These are phyloP conservation scores for Todiramphus chloris DNA, from an alignment of 2,113 vertebrate species.

Conservation along the genomic window DNA sequence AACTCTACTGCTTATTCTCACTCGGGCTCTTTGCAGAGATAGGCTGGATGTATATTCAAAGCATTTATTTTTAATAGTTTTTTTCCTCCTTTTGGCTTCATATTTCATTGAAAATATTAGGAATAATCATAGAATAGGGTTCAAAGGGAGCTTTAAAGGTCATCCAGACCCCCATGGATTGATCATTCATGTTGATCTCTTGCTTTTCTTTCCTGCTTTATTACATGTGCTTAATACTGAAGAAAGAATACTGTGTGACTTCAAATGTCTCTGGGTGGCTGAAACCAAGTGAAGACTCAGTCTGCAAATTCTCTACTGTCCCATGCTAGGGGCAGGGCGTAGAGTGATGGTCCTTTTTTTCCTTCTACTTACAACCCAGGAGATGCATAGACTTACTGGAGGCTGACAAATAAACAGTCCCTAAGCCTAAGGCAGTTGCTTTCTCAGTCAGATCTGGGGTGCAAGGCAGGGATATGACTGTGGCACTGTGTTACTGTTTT, in stretches of 20 bases:
- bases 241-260: neutral
- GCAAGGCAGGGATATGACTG: neutral
- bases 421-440: neutral
- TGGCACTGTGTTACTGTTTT: neutral
- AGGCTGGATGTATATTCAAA: neutral
- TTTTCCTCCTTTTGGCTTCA: neutral
- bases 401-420: neutral
- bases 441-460: neutral
- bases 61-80: neutral
- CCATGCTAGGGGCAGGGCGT: neutral
- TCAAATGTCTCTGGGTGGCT: neutral
- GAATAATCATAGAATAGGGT: neutral
- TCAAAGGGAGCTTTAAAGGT: neutral
- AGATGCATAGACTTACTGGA: neutral
- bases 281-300: neutral
- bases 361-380: neutral
- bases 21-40: neutral
- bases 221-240: neutral
- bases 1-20: neutral
- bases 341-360: neutral
- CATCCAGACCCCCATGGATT: neutral
- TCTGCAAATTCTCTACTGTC: neutral
- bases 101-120: neutral
- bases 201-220: neutral
- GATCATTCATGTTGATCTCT: neutral